These are phyloP conservation scores for Caenorhabditis wallacei DNA, from an alignment of 2,888 invertebrate genomes.

Conservation along the genomic window DNA sequence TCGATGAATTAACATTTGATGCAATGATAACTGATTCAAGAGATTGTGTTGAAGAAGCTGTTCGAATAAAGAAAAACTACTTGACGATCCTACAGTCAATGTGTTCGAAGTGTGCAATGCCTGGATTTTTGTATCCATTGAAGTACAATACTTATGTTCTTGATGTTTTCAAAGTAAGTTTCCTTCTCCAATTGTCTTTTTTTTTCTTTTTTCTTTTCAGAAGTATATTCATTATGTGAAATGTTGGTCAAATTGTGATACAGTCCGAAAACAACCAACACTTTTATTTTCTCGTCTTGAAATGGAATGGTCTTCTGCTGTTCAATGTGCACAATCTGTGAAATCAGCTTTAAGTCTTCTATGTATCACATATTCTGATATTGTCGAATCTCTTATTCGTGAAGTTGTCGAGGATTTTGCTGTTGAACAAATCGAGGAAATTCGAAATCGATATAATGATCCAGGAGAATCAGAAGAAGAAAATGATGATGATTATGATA, in stretches of 20 bases:
- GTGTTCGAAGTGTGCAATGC: constrained; percentile 59
- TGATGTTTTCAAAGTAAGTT: constrained; percentile 63
- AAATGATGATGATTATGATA: constrained; percentile 29
- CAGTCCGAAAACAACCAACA: constrained; percentile 50
- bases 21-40: constrained; percentile 91
- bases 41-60: constrained; percentile 91
- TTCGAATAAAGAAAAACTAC: constrained; percentile 83
- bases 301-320: constrained; percentile 65
- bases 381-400: constrained; percentile 38
- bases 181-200: neutral
- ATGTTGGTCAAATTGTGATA: constrained; percentile 62
- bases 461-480: constrained; percentile 34
- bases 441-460: constrained; percentile 42
- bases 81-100: constrained; percentile 55
- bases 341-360: constrained; percentile 56
- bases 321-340: constrained; percentile 59
- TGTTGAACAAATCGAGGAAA: constrained; percentile 59
- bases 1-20: constrained; percentile 77
- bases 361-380: constrained; percentile 54
- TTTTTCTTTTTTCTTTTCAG: constrained; percentile 22
- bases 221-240: constrained; percentile 70
- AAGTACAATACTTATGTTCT: constrained; percentile 63
- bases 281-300: constrained; percentile 60
- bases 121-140: constrained; percentile 56
- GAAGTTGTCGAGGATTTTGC: constrained; percentile 56